Evolutionary conservation across 2,797 vertebrate species (phyloP).

Genomic region (Channa striata): DNA sequence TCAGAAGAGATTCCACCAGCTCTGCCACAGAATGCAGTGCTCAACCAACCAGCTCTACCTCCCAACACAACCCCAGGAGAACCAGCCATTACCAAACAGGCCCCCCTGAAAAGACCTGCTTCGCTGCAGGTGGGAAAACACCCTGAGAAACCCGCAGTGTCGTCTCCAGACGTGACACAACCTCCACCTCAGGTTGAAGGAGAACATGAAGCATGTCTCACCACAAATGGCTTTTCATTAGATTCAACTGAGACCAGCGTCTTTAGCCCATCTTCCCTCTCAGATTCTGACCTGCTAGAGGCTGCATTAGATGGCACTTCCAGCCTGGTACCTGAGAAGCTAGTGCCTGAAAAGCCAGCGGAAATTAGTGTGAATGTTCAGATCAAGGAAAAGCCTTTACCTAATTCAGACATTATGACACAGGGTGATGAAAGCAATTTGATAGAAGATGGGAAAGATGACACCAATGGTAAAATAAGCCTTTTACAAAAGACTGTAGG

Average conservation of each 20-base stretch:
- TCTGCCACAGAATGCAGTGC: constrained; percentile 13
- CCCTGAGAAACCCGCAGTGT: constrained; percentile 4
- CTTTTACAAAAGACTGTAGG: constrained; percentile 34
- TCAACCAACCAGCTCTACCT: constrained; percentile 35
- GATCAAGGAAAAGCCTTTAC: constrained; percentile 18
- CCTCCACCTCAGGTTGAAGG: constrained; percentile 27
- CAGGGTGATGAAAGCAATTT: constrained; percentile 26
- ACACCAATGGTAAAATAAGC: constrained; percentile 40
- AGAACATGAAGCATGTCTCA: constrained; percentile 26
- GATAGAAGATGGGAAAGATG: constrained; percentile 11
- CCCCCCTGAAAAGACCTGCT: constrained; percentile 28
- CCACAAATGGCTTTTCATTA: constrained; percentile 52
- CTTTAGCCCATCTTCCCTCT: constrained; percentile 60
- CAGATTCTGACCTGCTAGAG: constrained; percentile 65
- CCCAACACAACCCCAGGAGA: constrained; percentile 42
- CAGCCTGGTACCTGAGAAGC: constrained; percentile 29
- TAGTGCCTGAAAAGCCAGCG: constrained; percentile 13
- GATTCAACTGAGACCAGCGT: constrained; percentile 60
- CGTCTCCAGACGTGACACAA: background rate
- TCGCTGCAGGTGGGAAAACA: constrained; percentile 21
- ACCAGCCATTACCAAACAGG: background rate
- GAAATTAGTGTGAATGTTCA: constrained; percentile 35
- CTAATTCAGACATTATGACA: constrained; percentile 22
- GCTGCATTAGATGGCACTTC: constrained; percentile 52
- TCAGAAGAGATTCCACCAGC: constrained; percentile 48